Evolutionary conservation across 1,140 invertebrate species (phyloP), one percentile per base, ranked within the genome.

Genomic region (Nylanderia fulva): DNA sequence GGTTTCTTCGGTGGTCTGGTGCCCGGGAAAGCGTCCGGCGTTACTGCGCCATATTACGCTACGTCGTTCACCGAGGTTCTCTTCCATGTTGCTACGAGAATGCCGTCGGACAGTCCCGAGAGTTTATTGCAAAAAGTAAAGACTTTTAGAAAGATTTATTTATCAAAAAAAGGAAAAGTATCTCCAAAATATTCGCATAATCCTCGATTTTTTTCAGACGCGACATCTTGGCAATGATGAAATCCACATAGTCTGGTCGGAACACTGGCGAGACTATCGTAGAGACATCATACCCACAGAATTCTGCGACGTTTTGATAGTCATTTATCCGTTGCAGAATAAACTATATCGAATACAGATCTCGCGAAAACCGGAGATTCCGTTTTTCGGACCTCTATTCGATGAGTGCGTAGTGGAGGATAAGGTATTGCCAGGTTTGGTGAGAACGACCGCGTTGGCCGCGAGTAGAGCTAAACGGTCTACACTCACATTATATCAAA

Each of bases 241-340:
- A 95, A 98, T 99, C 48, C 99, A 99, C 92, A 99, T 99, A 85
- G 98, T 99, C 18, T 99, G 99, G 99, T 99, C 98, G 27, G 99
- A 99, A 93, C 99, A 99, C 94, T 96, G 96, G 93, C 96, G 99
- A 72, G 98, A 99, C 92, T 99, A 99, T 95, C 96, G 99, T 79
- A 96, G 99, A 54, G 99, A 99, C 90, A 99, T 99, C 85, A 98
- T 99, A 93, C 98, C 99, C 29, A 99, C 99, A 18, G 99, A 99
- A 95, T 99, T 99, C 96, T 99, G 99, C 93, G 99, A 99, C 95
- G 98, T 99, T 66, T 96, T 99, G 8, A 99, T 99, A 92, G 98
- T 98, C 11, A 98, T 99, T 90, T 99, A 99, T 96, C 99, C 98
- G 8, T 95, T 99, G 86, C 96, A 96, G 24, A 98, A 98, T 92